Evolutionary conservation across 1,140 invertebrate genomes (phyloP).

Genomic region (Reticulitermes speratus): DNA sequence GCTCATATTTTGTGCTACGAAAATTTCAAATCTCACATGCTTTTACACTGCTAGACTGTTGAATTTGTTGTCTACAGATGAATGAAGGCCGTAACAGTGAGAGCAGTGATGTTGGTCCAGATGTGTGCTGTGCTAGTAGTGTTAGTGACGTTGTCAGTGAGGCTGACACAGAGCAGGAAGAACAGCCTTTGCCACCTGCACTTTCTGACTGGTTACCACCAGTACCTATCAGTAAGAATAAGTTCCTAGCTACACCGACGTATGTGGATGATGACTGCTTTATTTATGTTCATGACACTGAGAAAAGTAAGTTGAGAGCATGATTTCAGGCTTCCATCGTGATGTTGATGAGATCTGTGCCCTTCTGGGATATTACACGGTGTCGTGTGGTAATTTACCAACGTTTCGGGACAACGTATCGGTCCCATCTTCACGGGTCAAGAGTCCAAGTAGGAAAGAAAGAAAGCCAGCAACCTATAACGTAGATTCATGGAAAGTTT

Average conservation of each 20-base stretch:
- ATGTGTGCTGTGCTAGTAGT: background rate
- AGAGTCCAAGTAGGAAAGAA: too few species aligned
- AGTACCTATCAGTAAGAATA: constrained; percentile 37
- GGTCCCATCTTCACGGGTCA: too few species aligned
- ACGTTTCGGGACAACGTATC: too few species aligned
- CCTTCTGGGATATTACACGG: too few species aligned
- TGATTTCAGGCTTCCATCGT: background rate
- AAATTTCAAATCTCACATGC: too few species aligned
- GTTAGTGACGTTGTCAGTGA: background rate
- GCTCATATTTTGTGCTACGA: too few species aligned
- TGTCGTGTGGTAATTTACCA: too few species aligned
- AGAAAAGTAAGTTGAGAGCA: constrained; percentile 33
- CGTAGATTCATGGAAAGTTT: too few species aligned
- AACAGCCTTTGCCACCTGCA: background rate
- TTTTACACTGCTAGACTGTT: too few species aligned
- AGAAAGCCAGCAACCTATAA: too few species aligned
- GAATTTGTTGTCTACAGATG: background rate
- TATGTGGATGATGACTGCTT: constrained; percentile 57
- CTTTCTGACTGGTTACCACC: constrained; percentile 45
- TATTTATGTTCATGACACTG: constrained; percentile 53
- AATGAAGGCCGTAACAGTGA: background rate
- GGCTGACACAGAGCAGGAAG: background rate
- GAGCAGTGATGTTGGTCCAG: background rate
- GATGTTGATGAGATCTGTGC: too few species aligned
- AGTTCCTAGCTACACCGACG: constrained; percentile 54